phyloP scores from a whole-genome alignment of 2,113 vertebrate genomes.

The Bagarius yarrelli region DNA sequence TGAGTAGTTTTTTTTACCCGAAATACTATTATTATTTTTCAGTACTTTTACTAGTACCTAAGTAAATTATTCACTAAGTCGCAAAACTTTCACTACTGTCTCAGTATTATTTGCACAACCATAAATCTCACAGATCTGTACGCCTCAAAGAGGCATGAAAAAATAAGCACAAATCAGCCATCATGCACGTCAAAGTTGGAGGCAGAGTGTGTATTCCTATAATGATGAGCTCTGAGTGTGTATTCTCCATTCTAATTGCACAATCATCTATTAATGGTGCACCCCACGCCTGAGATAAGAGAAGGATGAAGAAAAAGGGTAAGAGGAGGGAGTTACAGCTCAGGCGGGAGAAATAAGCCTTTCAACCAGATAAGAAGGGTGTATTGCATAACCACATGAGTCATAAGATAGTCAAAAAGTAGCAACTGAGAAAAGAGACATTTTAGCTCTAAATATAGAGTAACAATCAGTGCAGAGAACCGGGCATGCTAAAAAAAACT shows the following conservation, averaged over 20 bases:
- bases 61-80: too few species aligned
- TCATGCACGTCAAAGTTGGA: slow-evolving; percentile 8
- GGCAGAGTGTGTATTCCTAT: slow-evolving; percentile 8
- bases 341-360: slow-evolving; percentile 48
- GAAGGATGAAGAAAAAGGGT: background rate
- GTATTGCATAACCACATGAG: slow-evolving; percentile 55
- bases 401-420: slow-evolving; percentile 48
- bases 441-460: slow-evolving; percentile 35
- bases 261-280: slow-evolving; percentile 48
- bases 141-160: background rate
- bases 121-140: background rate
- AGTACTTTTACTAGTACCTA: too few species aligned
- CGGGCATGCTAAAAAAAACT: background rate
- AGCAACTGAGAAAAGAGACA: slow-evolving; percentile 24
- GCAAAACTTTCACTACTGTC: too few species aligned
- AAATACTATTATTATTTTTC: too few species aligned
- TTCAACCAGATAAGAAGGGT: slow-evolving; percentile 52
- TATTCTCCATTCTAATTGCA: slow-evolving; percentile 17
- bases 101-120: too few species aligned
- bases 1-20: too few species aligned
- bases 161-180: slow-evolving; percentile 20
- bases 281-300: slow-evolving; percentile 25
- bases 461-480: background rate
- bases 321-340: slow-evolving; percentile 45
- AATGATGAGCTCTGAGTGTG: slow-evolving; percentile 21